Evolutionary conservation across 2,797 vertebrate genomes (phyloP), one percentile per base, ranked within the genome.

Genomic region (Phoebastria nigripes): DNA sequence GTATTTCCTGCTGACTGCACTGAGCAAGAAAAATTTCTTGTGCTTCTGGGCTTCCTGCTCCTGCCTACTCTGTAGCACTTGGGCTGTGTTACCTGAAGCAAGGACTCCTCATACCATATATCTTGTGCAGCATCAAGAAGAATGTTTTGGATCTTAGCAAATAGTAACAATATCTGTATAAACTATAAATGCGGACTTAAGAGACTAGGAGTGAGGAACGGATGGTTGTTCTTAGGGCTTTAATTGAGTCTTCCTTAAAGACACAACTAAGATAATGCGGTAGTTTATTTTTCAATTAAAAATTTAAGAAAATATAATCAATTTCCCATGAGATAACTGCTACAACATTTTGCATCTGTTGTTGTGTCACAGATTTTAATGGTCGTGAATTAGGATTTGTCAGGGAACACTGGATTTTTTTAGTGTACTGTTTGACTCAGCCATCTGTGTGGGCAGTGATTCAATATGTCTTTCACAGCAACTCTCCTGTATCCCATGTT

Each of bases 361-460:
- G 28, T 39, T 73, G 35, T 88, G 71, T 92, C 81, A 87, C 37
- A 35, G 31, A 41, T 91, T 95, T 92, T 77, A 78, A 41, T 91
- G 46, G 49, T 73, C 0, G 0, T 80, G 81, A 70, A 78, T 87
- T 89, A 87, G 76, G 42, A 78, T 93, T 94, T 97, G 44, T 78
- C 70, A 87, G 61, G 84, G 81, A 92, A 77, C 39, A 31, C 49
- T 85, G 81, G 77, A 61, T 87, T 92, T 92, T 90, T 69, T 93
- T 72, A 12, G 37, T 77, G 42, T 82, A 8, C 65, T 86, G 11
- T 87, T 95, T 95, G 88, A 93, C 86, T 95, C 69, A 55, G 74
- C 89, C 84, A 52, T 90, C 87, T 96, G 89, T 89, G 90, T 91
- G 89, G 90, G 92, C 86, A 86, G 61, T 77, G 61, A 89, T 89